Base-by-base conservation (phyloP, 1,140 invertebrate genomes). In the Caenorhabditis tropicalis region DNA sequence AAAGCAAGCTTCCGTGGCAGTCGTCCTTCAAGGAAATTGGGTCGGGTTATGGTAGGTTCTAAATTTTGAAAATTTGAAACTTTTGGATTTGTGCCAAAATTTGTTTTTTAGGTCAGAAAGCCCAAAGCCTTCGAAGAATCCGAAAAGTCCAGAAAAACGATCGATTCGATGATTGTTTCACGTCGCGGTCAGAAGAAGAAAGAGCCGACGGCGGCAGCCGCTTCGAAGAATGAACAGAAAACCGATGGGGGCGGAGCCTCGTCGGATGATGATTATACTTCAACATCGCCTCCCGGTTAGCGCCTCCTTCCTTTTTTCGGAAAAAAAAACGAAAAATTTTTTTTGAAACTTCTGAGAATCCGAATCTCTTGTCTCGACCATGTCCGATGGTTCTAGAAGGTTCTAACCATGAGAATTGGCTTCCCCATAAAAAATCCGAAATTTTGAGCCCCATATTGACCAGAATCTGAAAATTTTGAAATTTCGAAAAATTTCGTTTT, bases 61-160 rank as follows among this genome's bases (percentile, higher is more conserved):
- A 80, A n/a, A n/a, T n/a, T n/a, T n/a, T n/a, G n/a, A n/a, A n/a
- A n/a, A n/a, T n/a, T n/a, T n/a, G 60, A 70, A 7, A 70, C 60
- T 2, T 70, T 70, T 24, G 12, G 39, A 7, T 0, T 16, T 19
- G 31, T 70, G 2, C 60, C 60, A n/a, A 70, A 86, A 51, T 33
- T 43, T 19, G 84, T 79, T 24, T 56, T 53, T 10, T 79, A 84
- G 21, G 70, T 83, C 39, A 83, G 51, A n/a, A 90, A 89, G 46
- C 89, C 89, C 0, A 87, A 88, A 31, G 88, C 89, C 31, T 90
- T 83, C 74, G 74, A 90, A 29, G 86, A 87, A 43, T 49, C 49
- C 16, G 92, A 93, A 9, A 99, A 99, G 92, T 99, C 98, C 0
- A 96, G 98, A 92, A 99, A 99, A 93, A 99, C 97, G 88, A 95